Conservation (phyloP, 2,797 vertebrate genomes). For the Florisuga fusca region DNA sequence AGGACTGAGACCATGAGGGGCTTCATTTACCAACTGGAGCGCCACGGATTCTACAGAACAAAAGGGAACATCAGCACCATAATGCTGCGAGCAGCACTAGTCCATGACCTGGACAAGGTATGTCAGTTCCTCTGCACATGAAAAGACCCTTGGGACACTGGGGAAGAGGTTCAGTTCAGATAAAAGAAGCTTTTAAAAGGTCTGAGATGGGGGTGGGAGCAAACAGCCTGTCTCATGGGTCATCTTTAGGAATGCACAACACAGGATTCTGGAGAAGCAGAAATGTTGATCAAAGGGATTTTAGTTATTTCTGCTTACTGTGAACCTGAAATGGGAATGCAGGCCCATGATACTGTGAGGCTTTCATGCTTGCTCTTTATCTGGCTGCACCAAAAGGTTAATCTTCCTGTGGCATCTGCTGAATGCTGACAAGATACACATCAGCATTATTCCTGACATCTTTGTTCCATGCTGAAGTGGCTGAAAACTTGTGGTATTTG, state of each 20-base stretch:
- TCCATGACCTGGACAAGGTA: slow-evolving; percentile 21
- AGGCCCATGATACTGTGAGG: too few species aligned
- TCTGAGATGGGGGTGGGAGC: not conserved
- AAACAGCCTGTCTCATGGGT: too few species aligned
- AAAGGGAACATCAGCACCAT: not conserved
- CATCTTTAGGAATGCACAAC: not conserved
- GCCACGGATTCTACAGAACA: slow-evolving; percentile 66
- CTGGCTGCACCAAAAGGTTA: not conserved
- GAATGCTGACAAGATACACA: not conserved
- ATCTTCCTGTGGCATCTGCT: not conserved
- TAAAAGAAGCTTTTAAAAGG: not conserved
- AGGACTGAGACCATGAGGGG: slow-evolving; percentile 59
- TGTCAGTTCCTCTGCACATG: not conserved
- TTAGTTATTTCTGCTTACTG: not conserved
- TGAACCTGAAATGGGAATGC: not conserved
- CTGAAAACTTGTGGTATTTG: too few species aligned
- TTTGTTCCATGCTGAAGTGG: too few species aligned
- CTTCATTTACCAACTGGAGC: slow-evolving; percentile 60
- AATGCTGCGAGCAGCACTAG: not conserved
- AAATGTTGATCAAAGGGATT: not conserved
- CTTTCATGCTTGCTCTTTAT: not conserved
- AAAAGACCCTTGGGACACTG: not conserved
- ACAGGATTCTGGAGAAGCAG: not conserved
- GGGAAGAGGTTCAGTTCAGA: not conserved
- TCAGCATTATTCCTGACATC: too few species aligned